phyloP scores from a whole-genome alignment of 1,140 invertebrate species.

The Samia ricini region DNA sequence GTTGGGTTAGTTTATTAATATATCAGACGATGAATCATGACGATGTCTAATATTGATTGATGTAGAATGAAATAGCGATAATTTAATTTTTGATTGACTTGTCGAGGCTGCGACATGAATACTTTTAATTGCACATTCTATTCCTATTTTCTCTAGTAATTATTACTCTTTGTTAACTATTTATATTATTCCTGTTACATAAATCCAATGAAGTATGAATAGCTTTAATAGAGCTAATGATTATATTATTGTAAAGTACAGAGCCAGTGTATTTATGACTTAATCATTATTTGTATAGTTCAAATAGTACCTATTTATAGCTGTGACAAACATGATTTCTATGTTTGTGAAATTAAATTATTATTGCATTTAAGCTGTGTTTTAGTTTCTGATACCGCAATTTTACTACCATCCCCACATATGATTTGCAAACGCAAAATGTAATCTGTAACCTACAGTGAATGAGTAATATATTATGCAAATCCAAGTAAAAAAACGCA shows the following conservation, averaged over 20 bases:
- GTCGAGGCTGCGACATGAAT: slow-evolving; percentile 34
- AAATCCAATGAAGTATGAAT: slow-evolving; percentile 66
- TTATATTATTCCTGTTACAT: slow-evolving; percentile 67
- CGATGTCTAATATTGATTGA: neutral
- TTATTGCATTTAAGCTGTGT: slow-evolving; percentile 56
- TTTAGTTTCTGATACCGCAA: slow-evolving; percentile 13
- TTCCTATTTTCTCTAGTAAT: slow-evolving; percentile 65
- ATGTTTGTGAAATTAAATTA: slow-evolving; percentile 75
- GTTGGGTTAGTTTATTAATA: slow-evolving; percentile 46
- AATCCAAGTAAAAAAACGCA: neutral
- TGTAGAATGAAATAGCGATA: neutral
- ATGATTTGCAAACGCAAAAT: neutral
- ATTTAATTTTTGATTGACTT: neutral
- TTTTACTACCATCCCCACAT: neutral
- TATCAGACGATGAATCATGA: slow-evolving; percentile 9
- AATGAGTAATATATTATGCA: neutral
- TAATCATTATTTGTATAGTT: slow-evolving; percentile 76
- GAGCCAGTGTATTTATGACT: slow-evolving; percentile 74
- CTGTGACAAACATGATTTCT: slow-evolving; percentile 53
- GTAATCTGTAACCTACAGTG: neutral
- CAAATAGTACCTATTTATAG: slow-evolving; percentile 71
- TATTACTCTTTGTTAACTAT: slow-evolving; percentile 74
- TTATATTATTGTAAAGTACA: slow-evolving; percentile 72
- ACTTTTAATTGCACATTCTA: slow-evolving; percentile 58
- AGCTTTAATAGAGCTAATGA: slow-evolving; percentile 73